Evolutionary conservation across 2,113 vertebrate species (phyloP).

Genomic region (Eonycteris spelaea): DNA sequence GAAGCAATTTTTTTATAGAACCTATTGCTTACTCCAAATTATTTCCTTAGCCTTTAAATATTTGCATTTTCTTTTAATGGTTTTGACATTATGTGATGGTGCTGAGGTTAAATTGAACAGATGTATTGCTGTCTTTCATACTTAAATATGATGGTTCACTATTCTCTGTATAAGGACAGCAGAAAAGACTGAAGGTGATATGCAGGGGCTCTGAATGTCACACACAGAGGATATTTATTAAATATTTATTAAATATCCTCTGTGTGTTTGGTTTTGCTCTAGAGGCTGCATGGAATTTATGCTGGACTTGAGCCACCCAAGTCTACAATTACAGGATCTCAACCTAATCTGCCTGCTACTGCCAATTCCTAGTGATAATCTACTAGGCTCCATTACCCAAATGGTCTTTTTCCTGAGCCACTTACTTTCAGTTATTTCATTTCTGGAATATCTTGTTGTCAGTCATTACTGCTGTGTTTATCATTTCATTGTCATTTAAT

Average conservation of each 20-base stretch:
- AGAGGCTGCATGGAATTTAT: not conserved
- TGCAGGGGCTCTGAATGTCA: not conserved
- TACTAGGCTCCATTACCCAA: not conserved
- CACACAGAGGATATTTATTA: not conserved
- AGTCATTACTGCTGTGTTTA: not conserved
- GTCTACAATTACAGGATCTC: not conserved
- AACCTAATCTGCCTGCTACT: not conserved
- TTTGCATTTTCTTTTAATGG: constrained; percentile 27
- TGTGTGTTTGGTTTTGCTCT: not conserved
- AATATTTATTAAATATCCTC: not conserved
- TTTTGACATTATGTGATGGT: not conserved
- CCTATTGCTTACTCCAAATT: constrained; percentile 25
- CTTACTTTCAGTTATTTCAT: not conserved
- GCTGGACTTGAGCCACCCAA: not conserved
- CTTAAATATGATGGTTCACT: not conserved
- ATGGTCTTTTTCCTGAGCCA: not conserved
- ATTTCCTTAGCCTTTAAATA: not conserved
- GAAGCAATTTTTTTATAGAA: constrained; percentile 57
- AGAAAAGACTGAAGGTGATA: not conserved
- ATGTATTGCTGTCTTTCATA: not conserved
- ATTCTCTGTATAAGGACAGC: not conserved
- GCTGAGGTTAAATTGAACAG: not conserved
- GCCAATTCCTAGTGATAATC: not conserved
- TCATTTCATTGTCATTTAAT: not conserved
- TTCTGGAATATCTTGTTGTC: not conserved